phyloP scores from a whole-genome alignment of 1,140 invertebrate species.

The Phortica variegata region DNA sequence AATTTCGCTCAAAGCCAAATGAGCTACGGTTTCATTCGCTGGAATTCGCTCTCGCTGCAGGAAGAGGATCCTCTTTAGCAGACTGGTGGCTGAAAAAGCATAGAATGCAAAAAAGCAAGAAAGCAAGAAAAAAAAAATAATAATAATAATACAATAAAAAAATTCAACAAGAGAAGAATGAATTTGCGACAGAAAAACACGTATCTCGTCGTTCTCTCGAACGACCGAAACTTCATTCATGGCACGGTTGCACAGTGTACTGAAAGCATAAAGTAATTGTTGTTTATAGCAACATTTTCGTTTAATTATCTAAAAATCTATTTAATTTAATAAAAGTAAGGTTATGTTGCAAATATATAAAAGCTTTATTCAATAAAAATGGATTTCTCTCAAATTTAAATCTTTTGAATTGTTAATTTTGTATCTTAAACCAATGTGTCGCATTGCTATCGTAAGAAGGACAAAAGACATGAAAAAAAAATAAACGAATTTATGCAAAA shows the following conservation, averaged over 20 bases:
- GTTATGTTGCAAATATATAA: too few species aligned
- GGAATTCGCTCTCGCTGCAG: constrained; percentile 38
- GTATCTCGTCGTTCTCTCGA: too few species aligned
- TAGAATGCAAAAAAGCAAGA: constrained; percentile 29
- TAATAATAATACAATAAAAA: constrained; percentile 52
- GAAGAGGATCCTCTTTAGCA: constrained; percentile 41
- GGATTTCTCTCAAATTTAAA: too few species aligned
- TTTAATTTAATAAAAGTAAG: too few species aligned
- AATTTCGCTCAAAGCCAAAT: constrained; percentile 31
- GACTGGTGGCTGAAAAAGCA: too few species aligned
- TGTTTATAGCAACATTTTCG: too few species aligned
- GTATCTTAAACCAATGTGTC: constrained; percentile 17
- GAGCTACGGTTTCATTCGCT: constrained; percentile 51
- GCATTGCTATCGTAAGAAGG: constrained; percentile 25
- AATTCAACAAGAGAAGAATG: too few species aligned
- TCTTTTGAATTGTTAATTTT: too few species aligned
- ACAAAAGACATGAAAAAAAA: constrained; percentile 36
- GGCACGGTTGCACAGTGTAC: constrained; percentile 24
- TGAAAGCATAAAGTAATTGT: too few species aligned
- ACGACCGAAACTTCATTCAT: constrained; percentile 28
- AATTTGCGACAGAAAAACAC: constrained; percentile 48
- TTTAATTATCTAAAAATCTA: too few species aligned
- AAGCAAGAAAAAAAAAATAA: constrained; percentile 42
- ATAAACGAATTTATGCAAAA: background rate
- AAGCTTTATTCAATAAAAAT: constrained; percentile 26